These are phyloP conservation scores for Patiria miniata DNA, from an alignment of 35 echinoderm and acorn worm species.

Conservation along the genomic window DNA sequence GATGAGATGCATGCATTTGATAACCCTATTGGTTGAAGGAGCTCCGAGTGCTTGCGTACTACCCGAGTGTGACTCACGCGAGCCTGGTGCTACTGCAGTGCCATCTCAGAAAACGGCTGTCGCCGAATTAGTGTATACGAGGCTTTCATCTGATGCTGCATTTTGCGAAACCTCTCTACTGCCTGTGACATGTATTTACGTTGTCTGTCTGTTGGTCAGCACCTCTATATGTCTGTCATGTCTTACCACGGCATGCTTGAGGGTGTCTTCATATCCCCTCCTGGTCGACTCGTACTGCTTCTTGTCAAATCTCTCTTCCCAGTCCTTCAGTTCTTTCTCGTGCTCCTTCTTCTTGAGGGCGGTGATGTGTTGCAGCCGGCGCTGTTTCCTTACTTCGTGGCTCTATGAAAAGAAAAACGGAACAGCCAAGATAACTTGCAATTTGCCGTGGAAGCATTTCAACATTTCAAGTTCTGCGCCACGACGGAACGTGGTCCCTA, in stretches of 20 bases:
- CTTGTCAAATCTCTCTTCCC: conserved; percentile 75
- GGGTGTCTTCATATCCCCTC: conserved; percentile 77
- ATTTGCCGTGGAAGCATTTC: background rate
- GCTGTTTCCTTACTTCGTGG: conserved; percentile 70
- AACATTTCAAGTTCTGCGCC: background rate
- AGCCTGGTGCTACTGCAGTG: too few species aligned
- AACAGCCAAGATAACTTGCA: background rate
- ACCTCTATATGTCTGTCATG: background rate
- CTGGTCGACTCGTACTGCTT: conserved; percentile 72
- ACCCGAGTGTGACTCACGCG: too few species aligned
- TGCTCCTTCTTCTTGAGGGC: conserved; percentile 53
- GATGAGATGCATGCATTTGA: too few species aligned
- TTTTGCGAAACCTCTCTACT: too few species aligned
- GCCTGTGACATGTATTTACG: too few species aligned
- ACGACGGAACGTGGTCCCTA: too few species aligned
- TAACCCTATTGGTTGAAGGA: too few species aligned
- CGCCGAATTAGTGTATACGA: too few species aligned
- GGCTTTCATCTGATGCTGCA: too few species aligned
- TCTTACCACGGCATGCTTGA: conserved; percentile 89
- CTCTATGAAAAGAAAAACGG: conserved; percentile 23
- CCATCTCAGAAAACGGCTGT: too few species aligned
- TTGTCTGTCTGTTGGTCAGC: too few species aligned
- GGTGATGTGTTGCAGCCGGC: conserved; percentile 56
- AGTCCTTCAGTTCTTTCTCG: conserved; percentile 62
- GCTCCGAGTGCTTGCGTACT: too few species aligned